These are phyloP conservation scores for Enteromius anoplus DNA, from an alignment of 2,797 vertebrate species.

Conservation along the genomic window DNA sequence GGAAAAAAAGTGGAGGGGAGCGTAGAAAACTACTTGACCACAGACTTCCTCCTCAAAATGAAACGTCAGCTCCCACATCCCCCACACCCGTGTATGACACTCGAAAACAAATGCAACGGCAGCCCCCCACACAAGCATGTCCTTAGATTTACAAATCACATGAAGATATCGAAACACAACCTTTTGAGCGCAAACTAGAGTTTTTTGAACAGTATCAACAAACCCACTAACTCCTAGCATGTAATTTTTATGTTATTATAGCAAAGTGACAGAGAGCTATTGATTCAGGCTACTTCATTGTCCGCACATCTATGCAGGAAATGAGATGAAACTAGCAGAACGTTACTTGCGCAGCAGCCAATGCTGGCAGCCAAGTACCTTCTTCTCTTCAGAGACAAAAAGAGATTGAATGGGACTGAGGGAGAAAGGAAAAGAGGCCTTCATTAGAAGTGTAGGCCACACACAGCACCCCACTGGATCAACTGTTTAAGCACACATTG, in stretches of 20 bases:
- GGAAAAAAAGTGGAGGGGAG: constrained; percentile 73
- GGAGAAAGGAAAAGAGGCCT: constrained; percentile 14
- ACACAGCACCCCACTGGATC: constrained; percentile 34
- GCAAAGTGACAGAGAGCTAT: constrained; percentile 14
- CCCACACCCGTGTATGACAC: constrained; percentile 61
- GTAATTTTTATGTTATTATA: constrained; percentile 29
- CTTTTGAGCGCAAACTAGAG: background rate
- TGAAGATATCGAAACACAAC: background rate
- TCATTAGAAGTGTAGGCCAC: constrained; percentile 35
- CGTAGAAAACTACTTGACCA: constrained; percentile 87
- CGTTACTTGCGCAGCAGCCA: constrained; percentile 46
- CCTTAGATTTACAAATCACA: background rate
- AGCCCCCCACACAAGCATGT: constrained; percentile 14
- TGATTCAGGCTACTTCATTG: constrained; percentile 44
- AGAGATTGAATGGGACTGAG: constrained; percentile 9
- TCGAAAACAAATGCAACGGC: constrained; percentile 31
- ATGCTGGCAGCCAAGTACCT: constrained; percentile 52
- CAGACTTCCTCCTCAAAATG: constrained; percentile 87
- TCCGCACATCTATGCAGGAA: constrained; percentile 56
- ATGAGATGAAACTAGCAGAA: constrained; percentile 51
- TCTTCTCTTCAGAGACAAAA: constrained; percentile 26
- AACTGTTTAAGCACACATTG: constrained; percentile 34
- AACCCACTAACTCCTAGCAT: constrained; percentile 31
- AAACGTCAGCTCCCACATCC: constrained; percentile 78
- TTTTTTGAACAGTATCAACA: background rate